Evolutionary conservation across 2,888 invertebrate genomes (phyloP).

Genomic region (Eulithis prunata): DNA sequence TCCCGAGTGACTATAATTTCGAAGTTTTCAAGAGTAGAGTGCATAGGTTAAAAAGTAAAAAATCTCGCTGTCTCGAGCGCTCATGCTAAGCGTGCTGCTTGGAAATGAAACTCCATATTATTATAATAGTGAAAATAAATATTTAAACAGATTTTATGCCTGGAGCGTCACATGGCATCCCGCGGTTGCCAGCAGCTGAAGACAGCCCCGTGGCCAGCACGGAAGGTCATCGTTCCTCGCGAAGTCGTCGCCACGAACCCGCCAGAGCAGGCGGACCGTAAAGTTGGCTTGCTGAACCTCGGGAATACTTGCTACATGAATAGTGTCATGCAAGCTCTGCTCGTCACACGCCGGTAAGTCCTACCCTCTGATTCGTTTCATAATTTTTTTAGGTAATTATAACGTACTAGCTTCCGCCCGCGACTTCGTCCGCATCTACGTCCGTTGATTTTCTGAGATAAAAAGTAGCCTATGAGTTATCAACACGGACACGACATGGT

Average conservation of each 20-base stretch:
- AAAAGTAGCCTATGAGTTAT: no score
- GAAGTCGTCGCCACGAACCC: constrained; percentile 51
- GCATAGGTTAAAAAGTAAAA: no score
- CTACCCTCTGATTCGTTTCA: constrained; percentile 37
- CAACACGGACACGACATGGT: no score
- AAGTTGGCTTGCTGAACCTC: constrained; percentile 91
- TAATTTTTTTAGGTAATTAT: background rate
- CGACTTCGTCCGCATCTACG: no score
- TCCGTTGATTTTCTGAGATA: no score
- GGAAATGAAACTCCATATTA: background rate
- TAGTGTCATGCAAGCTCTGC: constrained; percentile 92
- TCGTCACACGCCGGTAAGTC: constrained; percentile 90
- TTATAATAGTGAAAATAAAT: background rate
- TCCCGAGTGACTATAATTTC: no score
- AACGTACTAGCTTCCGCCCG: no score
- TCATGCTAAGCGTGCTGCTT: no score
- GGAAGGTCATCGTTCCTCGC: constrained; percentile 44
- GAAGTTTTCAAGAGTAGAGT: no score
- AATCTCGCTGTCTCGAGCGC: no score
- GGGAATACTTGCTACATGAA: constrained; percentile 97
- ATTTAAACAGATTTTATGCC: constrained; percentile 58
- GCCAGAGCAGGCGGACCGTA: constrained; percentile 64
- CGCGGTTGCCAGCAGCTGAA: constrained; percentile 64
- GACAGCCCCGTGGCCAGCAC: constrained; percentile 61
- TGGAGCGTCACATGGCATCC: constrained; percentile 75